A percentile compares a stretch with the other conserved stretches of the same genome.
Conservation (phyloP, 23 tunicate genomes). For the Styela plicata region DNA sequence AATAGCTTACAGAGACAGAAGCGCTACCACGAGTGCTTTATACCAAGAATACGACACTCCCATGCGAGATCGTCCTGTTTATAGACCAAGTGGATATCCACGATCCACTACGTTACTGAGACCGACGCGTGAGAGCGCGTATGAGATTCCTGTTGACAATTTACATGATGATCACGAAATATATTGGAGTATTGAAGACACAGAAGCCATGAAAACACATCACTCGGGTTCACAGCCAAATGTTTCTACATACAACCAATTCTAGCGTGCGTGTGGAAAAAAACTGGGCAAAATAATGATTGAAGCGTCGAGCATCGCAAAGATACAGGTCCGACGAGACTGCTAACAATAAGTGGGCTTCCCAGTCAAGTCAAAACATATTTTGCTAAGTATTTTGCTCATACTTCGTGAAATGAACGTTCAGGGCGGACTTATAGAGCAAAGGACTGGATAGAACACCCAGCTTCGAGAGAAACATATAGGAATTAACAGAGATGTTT, state of each 20-base stretch:
- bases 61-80: neutral
- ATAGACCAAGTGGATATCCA: neutral
- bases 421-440: too few species aligned
- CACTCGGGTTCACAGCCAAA: neutral
- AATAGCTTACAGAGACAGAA: conserved; percentile 1
- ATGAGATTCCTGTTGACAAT: neutral
- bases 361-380: too few species aligned
- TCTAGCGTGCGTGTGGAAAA: too few species aligned
- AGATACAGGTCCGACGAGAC: too few species aligned
- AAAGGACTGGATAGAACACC: too few species aligned
- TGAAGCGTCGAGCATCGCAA: too few species aligned
- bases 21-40: neutral
- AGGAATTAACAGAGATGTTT: too few species aligned
- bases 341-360: too few species aligned
- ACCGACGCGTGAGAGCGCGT: neutral
- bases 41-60: neutral
- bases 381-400: too few species aligned
- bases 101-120: neutral
- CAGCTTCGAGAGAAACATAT: too few species aligned
- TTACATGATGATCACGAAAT: neutral
- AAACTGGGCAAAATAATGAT: too few species aligned
- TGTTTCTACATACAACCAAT: neutral
- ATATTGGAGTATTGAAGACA: conserved; percentile 17
- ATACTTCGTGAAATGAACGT: too few species aligned
- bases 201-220: neutral